These are phyloP conservation scores for Nanorana parkeri DNA, from an alignment of 2,113 vertebrate species.

Conservation along the genomic window DNA sequence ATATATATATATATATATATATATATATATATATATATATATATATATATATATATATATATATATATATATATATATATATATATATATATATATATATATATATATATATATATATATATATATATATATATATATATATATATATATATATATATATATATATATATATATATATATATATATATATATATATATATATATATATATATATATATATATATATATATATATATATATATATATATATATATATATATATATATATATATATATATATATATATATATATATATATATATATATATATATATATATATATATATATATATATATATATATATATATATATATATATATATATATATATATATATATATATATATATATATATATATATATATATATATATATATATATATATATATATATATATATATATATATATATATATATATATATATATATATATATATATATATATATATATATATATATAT, in stretches of 20 bases:
- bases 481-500: constrained; percentile 1
- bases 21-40: too few species aligned
- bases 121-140: too few species aligned
- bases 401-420: constrained; percentile 1
- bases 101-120: too few species aligned
- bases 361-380: constrained; percentile 1
- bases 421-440: constrained; percentile 1
- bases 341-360: constrained; percentile 1
- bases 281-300: constrained; percentile 1
- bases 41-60: too few species aligned
- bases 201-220: too few species aligned
- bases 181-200: too few species aligned
- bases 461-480: constrained; percentile 1
- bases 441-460: constrained; percentile 1
- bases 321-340: constrained; percentile 1
- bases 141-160: too few species aligned
- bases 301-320: constrained; percentile 1
- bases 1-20: too few species aligned
- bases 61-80: too few species aligned
- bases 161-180: too few species aligned
- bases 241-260: constrained; percentile 1
- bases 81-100: too few species aligned
- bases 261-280: constrained; percentile 1
- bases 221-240: too few species aligned
- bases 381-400: constrained; percentile 1